Percentiles rank a stretch among this genome's conserved stretches.
Evolutionary conservation across 1,140 invertebrate genomes (phyloP).

Genomic region (Pomacea maculata): DNA sequence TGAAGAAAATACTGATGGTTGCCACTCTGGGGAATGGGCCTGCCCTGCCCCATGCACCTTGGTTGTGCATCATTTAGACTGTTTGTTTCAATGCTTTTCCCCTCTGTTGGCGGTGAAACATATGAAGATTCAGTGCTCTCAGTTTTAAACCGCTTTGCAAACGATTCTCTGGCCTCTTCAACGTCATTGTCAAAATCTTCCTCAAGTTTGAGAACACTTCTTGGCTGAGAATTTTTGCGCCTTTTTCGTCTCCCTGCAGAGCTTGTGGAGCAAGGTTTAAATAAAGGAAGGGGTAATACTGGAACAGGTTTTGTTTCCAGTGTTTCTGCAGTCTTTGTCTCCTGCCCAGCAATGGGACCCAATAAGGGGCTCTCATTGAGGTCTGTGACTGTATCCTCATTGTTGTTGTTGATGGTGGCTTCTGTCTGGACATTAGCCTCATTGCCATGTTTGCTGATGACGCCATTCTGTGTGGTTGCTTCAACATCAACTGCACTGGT

Average conservation of each 20-base stretch:
- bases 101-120: too few species aligned
- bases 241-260: constrained; percentile 17
- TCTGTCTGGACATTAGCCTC: neutral
- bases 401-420: constrained; percentile 20
- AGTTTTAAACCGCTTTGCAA: too few species aligned
- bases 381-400: constrained; percentile 26
- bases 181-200: constrained; percentile 2
- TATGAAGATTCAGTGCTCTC: too few species aligned
- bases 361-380: constrained; percentile 13
- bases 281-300: too few species aligned
- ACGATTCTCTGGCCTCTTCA: neutral
- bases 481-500: constrained; percentile 19
- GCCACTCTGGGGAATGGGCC: too few species aligned
- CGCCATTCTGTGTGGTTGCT: constrained; percentile 15
- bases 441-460: neutral
- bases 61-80: too few species aligned
- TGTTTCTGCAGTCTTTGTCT: too few species aligned
- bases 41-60: too few species aligned
- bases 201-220: constrained; percentile 5
- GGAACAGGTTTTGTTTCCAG: too few species aligned
- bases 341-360: too few species aligned
- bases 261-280: too few species aligned
- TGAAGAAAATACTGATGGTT: constrained; percentile 7
- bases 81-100: too few species aligned
- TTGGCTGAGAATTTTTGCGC: constrained; percentile 14